These are phyloP conservation scores for Nanorana parkeri DNA, from an alignment of 2,113 vertebrate genomes.

Conservation along the genomic window DNA sequence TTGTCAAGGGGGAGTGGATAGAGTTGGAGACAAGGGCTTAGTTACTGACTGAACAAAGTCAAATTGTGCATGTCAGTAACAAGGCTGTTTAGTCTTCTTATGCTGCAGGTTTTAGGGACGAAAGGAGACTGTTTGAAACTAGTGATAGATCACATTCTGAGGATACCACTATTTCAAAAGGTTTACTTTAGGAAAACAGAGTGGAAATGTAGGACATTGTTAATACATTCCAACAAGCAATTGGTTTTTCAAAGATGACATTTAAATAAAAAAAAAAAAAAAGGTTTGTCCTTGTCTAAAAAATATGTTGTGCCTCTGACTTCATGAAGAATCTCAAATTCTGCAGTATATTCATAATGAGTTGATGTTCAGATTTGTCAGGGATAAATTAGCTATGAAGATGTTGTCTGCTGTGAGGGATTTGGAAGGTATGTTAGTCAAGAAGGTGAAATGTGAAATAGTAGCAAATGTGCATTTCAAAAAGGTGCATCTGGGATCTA, in stretches of 20 bases:
- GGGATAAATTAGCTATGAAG: constrained; percentile 36
- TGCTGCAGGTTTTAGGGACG: no score
- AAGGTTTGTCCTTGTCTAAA: not conserved
- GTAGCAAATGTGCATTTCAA: constrained; percentile 19
- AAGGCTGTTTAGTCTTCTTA: no score
- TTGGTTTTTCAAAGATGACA: not conserved
- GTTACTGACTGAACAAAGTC: no score
- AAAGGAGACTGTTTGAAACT: no score
- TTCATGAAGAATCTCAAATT: not conserved
- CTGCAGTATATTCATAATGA: constrained; percentile 16
- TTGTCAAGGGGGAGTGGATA: no score
- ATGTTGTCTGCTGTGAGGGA: constrained; percentile 19
- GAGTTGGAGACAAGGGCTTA: no score
- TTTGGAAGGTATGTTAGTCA: constrained; percentile 18
- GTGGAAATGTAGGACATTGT: not conserved
- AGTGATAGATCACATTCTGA: no score
- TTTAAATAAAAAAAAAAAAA: no score
- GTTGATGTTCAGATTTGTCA: constrained; percentile 9
- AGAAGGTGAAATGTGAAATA: constrained; percentile 25
- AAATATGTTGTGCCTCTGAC: not conserved
- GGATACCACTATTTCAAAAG: no score
- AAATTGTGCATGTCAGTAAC: no score
- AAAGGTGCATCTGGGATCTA: constrained; percentile 36
- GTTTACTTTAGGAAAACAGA: no score
- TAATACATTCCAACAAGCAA: not conserved